These are phyloP conservation scores for Crotophaga sulcirostris DNA, from an alignment of 2,113 vertebrate genomes.

Conservation along the genomic window DNA sequence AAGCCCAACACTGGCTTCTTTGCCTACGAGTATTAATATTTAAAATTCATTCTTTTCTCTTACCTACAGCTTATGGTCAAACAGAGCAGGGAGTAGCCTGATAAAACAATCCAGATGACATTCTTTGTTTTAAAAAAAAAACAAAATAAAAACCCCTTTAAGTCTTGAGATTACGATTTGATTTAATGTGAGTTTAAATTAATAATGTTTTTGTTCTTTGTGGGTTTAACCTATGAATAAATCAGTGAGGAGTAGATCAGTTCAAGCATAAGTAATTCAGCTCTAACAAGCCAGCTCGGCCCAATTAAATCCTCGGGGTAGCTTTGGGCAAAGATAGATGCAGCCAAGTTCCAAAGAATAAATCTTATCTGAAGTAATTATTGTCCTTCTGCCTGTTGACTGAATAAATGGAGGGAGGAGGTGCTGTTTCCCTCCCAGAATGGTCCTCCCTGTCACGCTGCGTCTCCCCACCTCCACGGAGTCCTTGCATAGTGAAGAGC, in stretches of 20 bases:
- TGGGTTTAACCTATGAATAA: conserved; percentile 31
- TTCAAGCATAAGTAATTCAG: conserved; percentile 51
- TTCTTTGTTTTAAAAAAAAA: background rate
- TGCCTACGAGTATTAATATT: background rate
- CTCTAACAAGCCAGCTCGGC: conserved; percentile 31
- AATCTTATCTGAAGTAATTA: conserved; percentile 4
- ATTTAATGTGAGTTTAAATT: background rate
- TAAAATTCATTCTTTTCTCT: background rate
- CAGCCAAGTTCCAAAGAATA: background rate
- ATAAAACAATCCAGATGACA: background rate
- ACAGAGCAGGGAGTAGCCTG: background rate
- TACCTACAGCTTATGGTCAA: background rate
- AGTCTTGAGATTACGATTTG: background rate
- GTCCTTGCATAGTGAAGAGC: background rate
- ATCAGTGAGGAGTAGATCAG: conserved; percentile 13
- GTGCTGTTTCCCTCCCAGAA: background rate
- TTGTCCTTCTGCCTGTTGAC: background rate
- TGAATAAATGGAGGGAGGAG: background rate
- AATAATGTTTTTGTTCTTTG: background rate
- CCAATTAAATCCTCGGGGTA: conserved; percentile 54
- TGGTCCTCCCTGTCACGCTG: background rate
- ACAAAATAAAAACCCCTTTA: rapidly evolving
- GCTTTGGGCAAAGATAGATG: conserved; percentile 21
- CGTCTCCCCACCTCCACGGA: rapidly evolving
- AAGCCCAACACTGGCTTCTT: background rate